A percentile compares a stretch with the other conserved stretches of the same genome.
Conservation (phyloP, 2,888 invertebrate genomes). For the Smittia aterrima region DNA sequence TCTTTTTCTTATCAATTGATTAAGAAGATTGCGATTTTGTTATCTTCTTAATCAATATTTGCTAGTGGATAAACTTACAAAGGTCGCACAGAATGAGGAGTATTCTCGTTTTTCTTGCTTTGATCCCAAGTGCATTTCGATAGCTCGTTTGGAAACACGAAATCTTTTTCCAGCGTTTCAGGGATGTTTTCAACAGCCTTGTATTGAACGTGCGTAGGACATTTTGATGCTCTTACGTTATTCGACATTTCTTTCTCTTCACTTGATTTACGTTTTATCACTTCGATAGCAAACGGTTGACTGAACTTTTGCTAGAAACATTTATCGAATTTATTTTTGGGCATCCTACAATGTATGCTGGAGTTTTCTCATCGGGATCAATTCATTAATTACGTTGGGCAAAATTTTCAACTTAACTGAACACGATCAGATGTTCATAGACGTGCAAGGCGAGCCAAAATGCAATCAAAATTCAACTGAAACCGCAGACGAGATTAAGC, state of each 20-base stretch:
- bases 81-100: conserved; percentile 27
- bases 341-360: neutral
- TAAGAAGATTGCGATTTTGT: conserved; percentile 15
- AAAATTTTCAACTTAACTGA: too few species aligned
- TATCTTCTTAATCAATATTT: conserved; percentile 4
- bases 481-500: too few species aligned
- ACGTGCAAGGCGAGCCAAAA: too few species aligned
- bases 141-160: conserved; percentile 21
- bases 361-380: neutral
- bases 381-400: neutral
- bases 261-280: conserved; percentile 12
- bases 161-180: conserved; percentile 10
- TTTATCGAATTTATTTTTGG: neutral
- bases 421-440: too few species aligned
- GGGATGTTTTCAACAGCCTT: conserved; percentile 21
- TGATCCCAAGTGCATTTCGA: conserved; percentile 32
- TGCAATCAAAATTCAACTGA: too few species aligned
- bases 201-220: neutral
- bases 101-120: neutral
- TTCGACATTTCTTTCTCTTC: neutral
- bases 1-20: neutral
- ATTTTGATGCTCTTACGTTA: neutral
- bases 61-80: conserved; percentile 15
- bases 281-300: neutral
- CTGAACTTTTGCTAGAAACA: neutral